phyloP scores from a whole-genome alignment of 2,888 invertebrate species.

The Clunio marinus region DNA sequence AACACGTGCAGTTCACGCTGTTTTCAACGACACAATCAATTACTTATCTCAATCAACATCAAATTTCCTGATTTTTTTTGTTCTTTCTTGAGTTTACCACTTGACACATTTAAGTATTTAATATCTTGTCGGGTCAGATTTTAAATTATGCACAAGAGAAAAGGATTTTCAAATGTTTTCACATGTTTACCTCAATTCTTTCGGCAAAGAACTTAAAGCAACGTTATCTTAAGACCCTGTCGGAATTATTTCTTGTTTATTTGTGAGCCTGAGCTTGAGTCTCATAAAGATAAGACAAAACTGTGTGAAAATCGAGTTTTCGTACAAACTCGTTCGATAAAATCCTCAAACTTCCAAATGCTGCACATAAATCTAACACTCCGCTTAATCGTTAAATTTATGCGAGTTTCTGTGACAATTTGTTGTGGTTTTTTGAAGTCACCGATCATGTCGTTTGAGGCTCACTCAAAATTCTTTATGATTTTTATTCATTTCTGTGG shows the following conservation, averaged over 20 bases:
- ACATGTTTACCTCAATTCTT: not conserved
- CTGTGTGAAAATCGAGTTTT: slow-evolving; percentile 2
- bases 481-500: too few relatives aligned
- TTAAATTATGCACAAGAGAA: not conserved
- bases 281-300: not conserved
- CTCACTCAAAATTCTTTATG: not conserved
- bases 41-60: not conserved
- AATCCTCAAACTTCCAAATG: too few relatives aligned
- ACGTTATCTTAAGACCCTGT: slow-evolving; percentile 9
- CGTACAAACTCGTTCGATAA: not conserved
- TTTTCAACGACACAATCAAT: not conserved
- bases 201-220: not conserved
- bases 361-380: not conserved
- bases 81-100: too few relatives aligned
- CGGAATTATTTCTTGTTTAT: not conserved
- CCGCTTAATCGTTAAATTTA: not conserved
- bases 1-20: slow-evolving; percentile 4
- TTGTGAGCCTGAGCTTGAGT: too few relatives aligned
- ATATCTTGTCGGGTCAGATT: not conserved
- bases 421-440: not conserved
- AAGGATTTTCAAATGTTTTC: not conserved
- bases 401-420: not conserved
- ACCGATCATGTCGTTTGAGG: not conserved
- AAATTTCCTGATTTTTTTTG: too few relatives aligned
- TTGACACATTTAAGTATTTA: not conserved